Percentiles rank a stretch among this genome's conserved stretches.
These are phyloP conservation scores for Drosophila sucinea DNA, from an alignment of 1,140 invertebrate species.

Conservation along the genomic window DNA sequence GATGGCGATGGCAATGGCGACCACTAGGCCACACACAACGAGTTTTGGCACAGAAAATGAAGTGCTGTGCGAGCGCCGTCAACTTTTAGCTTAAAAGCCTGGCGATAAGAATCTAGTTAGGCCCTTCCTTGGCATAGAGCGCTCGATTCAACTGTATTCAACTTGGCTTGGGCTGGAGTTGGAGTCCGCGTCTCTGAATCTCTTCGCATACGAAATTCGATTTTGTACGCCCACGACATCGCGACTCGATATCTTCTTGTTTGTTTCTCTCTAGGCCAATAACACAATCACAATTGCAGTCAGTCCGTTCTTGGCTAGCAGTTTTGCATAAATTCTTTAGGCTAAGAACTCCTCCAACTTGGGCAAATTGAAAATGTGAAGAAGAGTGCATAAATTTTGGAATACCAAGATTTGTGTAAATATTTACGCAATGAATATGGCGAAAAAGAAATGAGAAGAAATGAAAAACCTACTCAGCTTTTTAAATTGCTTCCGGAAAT, in stretches of 20 bases:
- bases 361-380: constrained; percentile 79
- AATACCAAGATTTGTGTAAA: constrained; percentile 73
- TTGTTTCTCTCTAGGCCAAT: constrained; percentile 70
- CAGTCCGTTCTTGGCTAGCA: constrained; percentile 19
- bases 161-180: constrained; percentile 14
- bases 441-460: constrained; percentile 53
- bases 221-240: constrained; percentile 70
- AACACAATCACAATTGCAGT: constrained; percentile 58
- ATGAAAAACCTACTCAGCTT: constrained; percentile 21
- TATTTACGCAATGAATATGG: constrained; percentile 59
- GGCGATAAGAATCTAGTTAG: constrained; percentile 64
- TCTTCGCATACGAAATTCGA: constrained; percentile 55
- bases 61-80: constrained; percentile 37
- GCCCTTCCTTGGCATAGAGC: constrained; percentile 45
- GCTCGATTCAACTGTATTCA: constrained; percentile 39
- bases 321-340: constrained; percentile 72
- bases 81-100: constrained; percentile 67
- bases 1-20: neutral
- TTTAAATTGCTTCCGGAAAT: constrained; percentile 30
- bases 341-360: constrained; percentile 33
- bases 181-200: constrained; percentile 39
- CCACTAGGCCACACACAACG: constrained; percentile 56
- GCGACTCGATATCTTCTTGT: constrained; percentile 34
- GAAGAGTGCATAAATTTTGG: constrained; percentile 77
- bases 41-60: constrained; percentile 26